phyloP scores from a whole-genome alignment of 2,113 vertebrate genomes.

The Tachysurus vachellii region DNA sequence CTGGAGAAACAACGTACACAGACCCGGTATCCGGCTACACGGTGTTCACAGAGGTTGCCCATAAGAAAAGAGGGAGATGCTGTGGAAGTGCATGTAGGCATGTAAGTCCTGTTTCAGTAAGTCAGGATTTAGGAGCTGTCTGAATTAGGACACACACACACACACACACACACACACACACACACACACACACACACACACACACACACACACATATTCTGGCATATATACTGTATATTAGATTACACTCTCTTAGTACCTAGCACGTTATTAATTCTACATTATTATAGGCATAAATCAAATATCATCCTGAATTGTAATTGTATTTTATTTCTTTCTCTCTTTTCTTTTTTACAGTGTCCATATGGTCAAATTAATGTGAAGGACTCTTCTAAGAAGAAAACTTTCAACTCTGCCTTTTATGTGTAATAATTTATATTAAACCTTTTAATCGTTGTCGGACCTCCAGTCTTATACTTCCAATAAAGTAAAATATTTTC shows the following conservation, averaged over 20 bases:
- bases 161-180: background rate
- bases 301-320: background rate
- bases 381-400: conserved; percentile 81
- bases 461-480: background rate
- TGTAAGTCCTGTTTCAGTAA: conserved; percentile 67
- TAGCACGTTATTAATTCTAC: background rate
- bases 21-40: conserved; percentile 75
- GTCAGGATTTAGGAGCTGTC: conserved; percentile 3
- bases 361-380: conserved; percentile 82
- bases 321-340: conserved; percentile 30
- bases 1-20: conserved; percentile 75
- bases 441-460: background rate
- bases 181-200: background rate
- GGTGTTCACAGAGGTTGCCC: conserved; percentile 77
- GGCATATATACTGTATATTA: no score
- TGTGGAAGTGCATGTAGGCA: conserved; percentile 80
- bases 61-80: conserved; percentile 75
- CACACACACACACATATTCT: background rate
- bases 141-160: background rate
- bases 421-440: conserved; percentile 64
- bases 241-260: background rate
- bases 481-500: background rate
- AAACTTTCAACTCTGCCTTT: conserved; percentile 77
- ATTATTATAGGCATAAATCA: background rate
- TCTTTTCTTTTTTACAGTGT: conserved; percentile 76